A percentile compares a stretch with the other conserved stretches of the same genome.
Evolutionary conservation across 1,140 invertebrate species (phyloP).

Genomic region (Tyrophagus putrescentiae): DNA sequence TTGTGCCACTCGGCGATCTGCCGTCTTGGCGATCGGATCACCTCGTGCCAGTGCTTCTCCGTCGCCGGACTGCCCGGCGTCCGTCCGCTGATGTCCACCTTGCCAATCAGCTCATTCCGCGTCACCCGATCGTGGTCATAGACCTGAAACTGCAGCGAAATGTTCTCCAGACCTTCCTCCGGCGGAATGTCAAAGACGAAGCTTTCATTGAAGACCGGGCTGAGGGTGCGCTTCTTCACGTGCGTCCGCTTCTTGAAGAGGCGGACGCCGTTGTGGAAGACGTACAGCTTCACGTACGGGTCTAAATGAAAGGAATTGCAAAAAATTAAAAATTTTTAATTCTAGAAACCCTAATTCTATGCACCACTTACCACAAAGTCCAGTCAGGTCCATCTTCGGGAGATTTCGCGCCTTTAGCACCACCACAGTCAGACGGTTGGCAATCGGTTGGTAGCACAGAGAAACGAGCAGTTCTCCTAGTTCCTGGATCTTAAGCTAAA

Average conservation of each 20-base stretch:
- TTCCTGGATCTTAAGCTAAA: constrained; percentile 64
- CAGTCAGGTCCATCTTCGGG: constrained; percentile 88
- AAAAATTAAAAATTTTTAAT: constrained; percentile 12
- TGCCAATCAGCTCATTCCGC: constrained; percentile 93
- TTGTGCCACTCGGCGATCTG: constrained; percentile 99
- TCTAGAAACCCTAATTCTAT: constrained; percentile 12
- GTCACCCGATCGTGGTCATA: constrained; percentile 94
- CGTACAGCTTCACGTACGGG: constrained; percentile 83
- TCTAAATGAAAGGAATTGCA: constrained; percentile 36
- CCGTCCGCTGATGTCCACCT: constrained; percentile 70
- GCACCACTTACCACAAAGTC: constrained; percentile 49
- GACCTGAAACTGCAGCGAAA: constrained; percentile 79
- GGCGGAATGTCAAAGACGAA: constrained; percentile 51
- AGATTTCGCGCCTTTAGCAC: constrained; percentile 81
- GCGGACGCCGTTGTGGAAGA: constrained; percentile 87
- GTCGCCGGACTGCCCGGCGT: constrained; percentile 45
- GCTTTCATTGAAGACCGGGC: constrained; percentile 96
- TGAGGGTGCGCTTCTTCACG: constrained; percentile 90
- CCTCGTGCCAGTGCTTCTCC: constrained; percentile 90
- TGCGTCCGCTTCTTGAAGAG: constrained; percentile 98
- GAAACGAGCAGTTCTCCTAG: constrained; percentile 79
- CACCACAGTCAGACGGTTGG: constrained; percentile 70
- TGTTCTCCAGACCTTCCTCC: constrained; percentile 65
- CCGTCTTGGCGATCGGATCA: constrained; percentile 80
- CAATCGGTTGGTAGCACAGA: constrained; percentile 81